Percentiles rank a stretch among this genome's conserved stretches.
Conservation (phyloP, 2,797 vertebrate genomes). For the Hapalemur alaotrensis region DNA sequence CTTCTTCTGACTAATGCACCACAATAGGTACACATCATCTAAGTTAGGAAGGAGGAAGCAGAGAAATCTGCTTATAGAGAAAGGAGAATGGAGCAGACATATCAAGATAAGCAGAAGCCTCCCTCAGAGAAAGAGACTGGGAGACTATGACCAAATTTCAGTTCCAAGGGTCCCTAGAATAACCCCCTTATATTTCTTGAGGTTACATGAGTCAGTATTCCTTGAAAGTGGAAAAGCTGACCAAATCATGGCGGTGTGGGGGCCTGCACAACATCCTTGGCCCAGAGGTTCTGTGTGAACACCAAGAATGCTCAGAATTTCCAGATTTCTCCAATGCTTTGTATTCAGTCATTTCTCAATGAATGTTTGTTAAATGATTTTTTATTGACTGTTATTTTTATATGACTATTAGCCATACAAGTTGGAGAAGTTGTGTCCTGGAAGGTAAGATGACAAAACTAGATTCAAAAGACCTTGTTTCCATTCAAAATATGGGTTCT, state of each 20-base stretch:
- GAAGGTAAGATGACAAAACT: not conserved
- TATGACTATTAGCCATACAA: not conserved
- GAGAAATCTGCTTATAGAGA: not conserved
- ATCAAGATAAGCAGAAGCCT: not conserved
- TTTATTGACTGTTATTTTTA: not conserved
- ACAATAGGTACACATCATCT: not conserved
- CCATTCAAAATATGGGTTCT: not conserved
- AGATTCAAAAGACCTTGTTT: not conserved
- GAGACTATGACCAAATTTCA: not conserved
- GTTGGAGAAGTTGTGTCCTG: not conserved
- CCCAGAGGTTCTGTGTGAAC: not conserved
- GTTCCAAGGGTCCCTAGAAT: not conserved
- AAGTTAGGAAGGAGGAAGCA: not conserved
- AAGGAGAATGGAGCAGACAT: not conserved
- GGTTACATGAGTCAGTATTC: not conserved
- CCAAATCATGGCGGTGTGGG: not conserved
- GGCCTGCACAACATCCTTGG: not conserved
- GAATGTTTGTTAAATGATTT: not conserved
- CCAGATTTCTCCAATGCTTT: not conserved
- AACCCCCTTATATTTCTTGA: not conserved
- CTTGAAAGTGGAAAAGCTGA: not conserved
- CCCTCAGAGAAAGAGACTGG: not conserved
- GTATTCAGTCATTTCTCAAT: not conserved
- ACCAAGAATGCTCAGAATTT: not conserved
- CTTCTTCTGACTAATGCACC: not conserved